Evolutionary conservation across 1,140 invertebrate species (phyloP).

Genomic region (Drosophila littoralis): DNA sequence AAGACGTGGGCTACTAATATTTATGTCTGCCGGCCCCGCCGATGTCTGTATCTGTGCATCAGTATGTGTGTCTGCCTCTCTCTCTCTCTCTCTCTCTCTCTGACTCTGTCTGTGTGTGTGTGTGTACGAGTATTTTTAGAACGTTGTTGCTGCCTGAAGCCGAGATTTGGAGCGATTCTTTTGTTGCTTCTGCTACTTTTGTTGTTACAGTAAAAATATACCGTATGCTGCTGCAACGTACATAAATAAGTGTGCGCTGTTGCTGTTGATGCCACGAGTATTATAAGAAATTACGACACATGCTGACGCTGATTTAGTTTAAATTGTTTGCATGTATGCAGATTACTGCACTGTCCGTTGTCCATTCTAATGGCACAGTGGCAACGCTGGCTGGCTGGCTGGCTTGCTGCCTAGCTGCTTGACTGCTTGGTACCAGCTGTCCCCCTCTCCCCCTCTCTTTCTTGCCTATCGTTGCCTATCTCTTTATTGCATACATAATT

Average conservation of each 20-base stretch:
- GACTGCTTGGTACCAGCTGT: no score
- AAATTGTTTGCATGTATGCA: conserved; percentile 33
- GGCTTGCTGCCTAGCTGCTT: not conserved
- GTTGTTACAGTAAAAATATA: conserved; percentile 75
- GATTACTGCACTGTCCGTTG: conserved; percentile 35
- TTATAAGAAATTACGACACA: conserved; percentile 52
- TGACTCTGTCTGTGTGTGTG: not conserved
- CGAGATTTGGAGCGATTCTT: conserved; percentile 41
- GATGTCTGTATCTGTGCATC: conserved; percentile 40
- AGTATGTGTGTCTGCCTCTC: not conserved
- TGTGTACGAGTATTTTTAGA: conserved; percentile 59
- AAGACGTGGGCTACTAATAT: conserved; percentile 47
- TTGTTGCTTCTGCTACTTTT: conserved; percentile 39
- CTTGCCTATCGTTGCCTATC: not conserved
- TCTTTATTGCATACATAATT: conserved; percentile 26
- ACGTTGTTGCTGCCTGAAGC: conserved; percentile 40
- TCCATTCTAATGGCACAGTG: conserved; percentile 11
- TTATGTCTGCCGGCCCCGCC: conserved; percentile 44
- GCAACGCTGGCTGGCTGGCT: conserved; percentile 12
- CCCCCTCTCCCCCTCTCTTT: not conserved
- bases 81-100: not conserved
- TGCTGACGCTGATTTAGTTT: conserved; percentile 38
- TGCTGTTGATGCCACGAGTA: conserved; percentile 20
- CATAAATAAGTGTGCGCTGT: conserved; percentile 30
- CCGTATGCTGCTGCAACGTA: conserved; percentile 66